Evolutionary conservation across 2,113 vertebrate genomes (phyloP).

Genomic region (Gavialis gangeticus): DNA sequence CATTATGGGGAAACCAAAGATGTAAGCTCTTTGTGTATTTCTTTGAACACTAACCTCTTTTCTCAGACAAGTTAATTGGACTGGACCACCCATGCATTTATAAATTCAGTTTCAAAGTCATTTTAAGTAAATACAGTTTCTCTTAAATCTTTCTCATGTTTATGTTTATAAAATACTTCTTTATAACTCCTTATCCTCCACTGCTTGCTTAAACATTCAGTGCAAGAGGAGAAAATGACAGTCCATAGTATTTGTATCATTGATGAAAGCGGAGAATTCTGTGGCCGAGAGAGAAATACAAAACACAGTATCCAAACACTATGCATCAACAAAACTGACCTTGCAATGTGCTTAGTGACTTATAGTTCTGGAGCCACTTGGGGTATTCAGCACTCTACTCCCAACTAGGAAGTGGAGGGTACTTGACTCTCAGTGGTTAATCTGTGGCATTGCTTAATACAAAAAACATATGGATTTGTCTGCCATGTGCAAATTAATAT

Average conservation of each 20-base stretch:
- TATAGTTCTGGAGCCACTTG: not conserved
- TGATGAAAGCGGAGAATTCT: not conserved
- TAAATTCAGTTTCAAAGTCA: constrained; percentile 34
- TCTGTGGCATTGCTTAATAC: not conserved
- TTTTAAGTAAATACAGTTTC: constrained; percentile 11
- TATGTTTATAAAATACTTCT: constrained; percentile 14
- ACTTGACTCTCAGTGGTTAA: not conserved
- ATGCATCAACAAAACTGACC: not conserved
- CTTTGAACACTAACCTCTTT: not conserved
- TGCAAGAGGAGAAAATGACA: not conserved
- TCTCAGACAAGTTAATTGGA: not conserved
- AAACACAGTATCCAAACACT: fast-evolving
- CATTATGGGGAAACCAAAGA: not conserved
- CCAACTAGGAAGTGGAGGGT: not conserved
- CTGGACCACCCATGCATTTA: constrained; percentile 59
- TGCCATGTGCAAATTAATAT: not conserved
- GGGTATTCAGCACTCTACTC: not conserved
- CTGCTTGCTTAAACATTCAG: constrained; percentile 3
- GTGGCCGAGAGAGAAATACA: not conserved
- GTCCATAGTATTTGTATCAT: not conserved
- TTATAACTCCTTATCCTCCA: not conserved
- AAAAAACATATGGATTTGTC: not conserved
- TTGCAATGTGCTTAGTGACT: not conserved
- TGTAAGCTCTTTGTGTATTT: not conserved
- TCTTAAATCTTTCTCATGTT: constrained; percentile 16